phyloP scores from a whole-genome alignment of 1,140 invertebrate species.

The Panulirus ornatus region DNA sequence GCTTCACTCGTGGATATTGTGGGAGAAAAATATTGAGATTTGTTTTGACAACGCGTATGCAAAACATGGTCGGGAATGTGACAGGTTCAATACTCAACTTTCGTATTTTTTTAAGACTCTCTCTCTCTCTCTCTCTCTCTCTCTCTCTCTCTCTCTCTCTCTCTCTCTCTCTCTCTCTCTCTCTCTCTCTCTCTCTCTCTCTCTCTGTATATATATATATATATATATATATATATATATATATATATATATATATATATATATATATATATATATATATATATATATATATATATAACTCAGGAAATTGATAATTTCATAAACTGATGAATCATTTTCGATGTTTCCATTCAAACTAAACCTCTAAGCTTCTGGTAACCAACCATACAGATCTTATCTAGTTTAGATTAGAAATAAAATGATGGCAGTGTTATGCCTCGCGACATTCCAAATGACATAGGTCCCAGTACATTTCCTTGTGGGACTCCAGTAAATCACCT shows the following conservation, averaged over 20 bases:
- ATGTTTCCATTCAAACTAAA: too few relatives aligned
- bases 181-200: constrained; percentile 7
- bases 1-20: not conserved
- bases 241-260: constrained; percentile 20
- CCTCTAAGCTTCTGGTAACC: too few relatives aligned
- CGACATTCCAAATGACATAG: too few relatives aligned
- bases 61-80: not conserved
- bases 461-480: too few relatives aligned
- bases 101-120: not conserved
- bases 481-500: too few relatives aligned
- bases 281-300: constrained; percentile 8
- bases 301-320: too few relatives aligned
- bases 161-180: not conserved
- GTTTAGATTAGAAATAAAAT: too few relatives aligned
- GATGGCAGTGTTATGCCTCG: too few relatives aligned
- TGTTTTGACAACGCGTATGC: not conserved
- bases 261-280: constrained; percentile 18
- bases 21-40: not conserved
- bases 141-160: not conserved
- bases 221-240: constrained; percentile 19
- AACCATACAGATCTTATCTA: too few relatives aligned
- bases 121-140: not conserved
- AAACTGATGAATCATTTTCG: too few relatives aligned
- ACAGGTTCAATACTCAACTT: not conserved
- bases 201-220: not conserved